Percentiles rank a stretch among this genome's conserved stretches.
phyloP scores from a whole-genome alignment of 1,140 invertebrate species.

The Tetramorium alpestre region DNA sequence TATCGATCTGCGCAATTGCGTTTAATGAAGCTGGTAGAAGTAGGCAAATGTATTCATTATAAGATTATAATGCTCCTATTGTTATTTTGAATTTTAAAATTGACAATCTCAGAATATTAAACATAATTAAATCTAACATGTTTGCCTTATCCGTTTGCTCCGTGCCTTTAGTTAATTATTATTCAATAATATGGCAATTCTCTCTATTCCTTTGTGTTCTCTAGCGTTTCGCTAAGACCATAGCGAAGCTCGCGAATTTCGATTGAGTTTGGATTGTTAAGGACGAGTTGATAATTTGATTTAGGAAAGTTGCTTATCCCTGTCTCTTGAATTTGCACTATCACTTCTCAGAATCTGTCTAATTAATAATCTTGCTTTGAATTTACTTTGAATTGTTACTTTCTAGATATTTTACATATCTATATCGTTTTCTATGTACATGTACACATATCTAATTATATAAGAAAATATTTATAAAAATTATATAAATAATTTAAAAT shows the following conservation, averaged over 20 bases:
- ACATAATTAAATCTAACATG: constrained; percentile 29
- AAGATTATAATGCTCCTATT: constrained; percentile 2
- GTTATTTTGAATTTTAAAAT: background rate
- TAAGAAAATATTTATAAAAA: background rate
- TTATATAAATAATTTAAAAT: background rate
- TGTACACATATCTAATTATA: background rate
- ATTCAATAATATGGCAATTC: constrained; percentile 35
- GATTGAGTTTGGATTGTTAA: constrained; percentile 56
- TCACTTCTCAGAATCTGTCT: constrained; percentile 47
- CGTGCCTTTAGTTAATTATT: constrained; percentile 30
- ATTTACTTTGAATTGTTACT: background rate
- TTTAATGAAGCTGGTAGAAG: constrained; percentile 2
- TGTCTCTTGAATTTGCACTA: constrained; percentile 45
- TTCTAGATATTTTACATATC: background rate
- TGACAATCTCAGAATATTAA: background rate
- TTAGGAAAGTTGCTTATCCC: constrained; percentile 51
- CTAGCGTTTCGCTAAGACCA: constrained; percentile 35
- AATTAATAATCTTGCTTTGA: constrained; percentile 50
- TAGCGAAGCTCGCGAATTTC: constrained; percentile 34
- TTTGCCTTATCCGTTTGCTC: constrained; percentile 14
- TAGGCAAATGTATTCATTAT: constrained; percentile 21
- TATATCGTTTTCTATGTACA: background rate
- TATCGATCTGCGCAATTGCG: background rate
- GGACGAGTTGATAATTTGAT: constrained; percentile 50
- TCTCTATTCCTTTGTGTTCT: constrained; percentile 41